phyloP scores from a whole-genome alignment of 2,888 invertebrate genomes.

The Limnephilus auricula region DNA sequence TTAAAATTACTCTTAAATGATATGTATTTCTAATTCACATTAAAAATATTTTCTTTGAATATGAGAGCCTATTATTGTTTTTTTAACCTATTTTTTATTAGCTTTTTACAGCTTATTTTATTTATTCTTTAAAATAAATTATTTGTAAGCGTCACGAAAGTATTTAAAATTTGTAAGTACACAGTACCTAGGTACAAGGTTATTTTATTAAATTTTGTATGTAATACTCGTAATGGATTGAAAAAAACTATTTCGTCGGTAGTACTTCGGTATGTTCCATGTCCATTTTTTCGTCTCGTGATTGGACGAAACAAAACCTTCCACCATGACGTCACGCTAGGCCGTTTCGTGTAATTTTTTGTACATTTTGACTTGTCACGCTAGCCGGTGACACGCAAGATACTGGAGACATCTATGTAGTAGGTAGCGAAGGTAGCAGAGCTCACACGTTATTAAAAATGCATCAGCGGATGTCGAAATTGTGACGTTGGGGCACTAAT shows the following conservation, averaged over 20 bases:
- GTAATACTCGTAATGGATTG: neutral
- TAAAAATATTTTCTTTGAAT: too few relatives aligned
- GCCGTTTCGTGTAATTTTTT: neutral
- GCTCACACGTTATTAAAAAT: constrained; percentile 2
- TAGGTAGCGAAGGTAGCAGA: neutral
- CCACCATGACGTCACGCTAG: neutral
- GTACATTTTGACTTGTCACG: neutral
- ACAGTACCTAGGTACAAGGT: neutral
- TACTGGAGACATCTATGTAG: neutral
- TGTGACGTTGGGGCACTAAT: constrained; percentile 2
- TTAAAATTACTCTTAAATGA: too few relatives aligned
- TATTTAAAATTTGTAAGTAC: neutral
- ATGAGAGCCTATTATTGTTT: too few relatives aligned
- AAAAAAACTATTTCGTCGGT: neutral
- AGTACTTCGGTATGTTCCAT: neutral
- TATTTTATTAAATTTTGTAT: neutral
- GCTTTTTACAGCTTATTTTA: too few relatives aligned
- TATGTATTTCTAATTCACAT: too few relatives aligned
- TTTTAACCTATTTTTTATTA: too few relatives aligned
- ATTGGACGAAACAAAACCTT: constrained; percentile 2
- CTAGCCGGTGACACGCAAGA: neutral
- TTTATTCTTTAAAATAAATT: too few relatives aligned
- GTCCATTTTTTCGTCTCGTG: constrained; percentile 2
- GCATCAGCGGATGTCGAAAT: constrained; percentile 1
- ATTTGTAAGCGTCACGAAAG: neutral